These are phyloP conservation scores for Pseudocheirus occidentalis DNA, from an alignment of 2,797 vertebrate genomes.

Conservation along the genomic window DNA sequence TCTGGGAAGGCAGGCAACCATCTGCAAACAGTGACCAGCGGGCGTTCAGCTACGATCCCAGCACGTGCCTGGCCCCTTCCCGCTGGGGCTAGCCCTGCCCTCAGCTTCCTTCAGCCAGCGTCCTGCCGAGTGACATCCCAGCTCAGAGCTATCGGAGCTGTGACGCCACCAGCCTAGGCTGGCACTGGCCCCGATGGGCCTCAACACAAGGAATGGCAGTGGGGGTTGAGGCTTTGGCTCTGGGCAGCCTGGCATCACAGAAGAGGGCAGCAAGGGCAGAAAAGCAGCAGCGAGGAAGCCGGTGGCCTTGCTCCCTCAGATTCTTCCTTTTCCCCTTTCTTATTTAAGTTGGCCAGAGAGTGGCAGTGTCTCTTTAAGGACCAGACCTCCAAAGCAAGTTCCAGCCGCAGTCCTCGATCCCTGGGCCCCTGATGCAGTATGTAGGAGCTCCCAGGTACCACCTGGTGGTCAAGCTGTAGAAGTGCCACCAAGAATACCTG, in stretches of 20 bases:
- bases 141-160: constrained; percentile 32
- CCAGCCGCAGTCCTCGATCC: constrained; percentile 69
- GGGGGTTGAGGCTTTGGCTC: constrained; percentile 2
- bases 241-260: constrained; percentile 22
- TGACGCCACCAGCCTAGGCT: constrained; percentile 61
- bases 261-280: background rate
- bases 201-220: background rate
- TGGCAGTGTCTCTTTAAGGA: constrained; percentile 70
- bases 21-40: background rate
- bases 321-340: background rate
- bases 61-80: background rate
- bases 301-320: background rate
- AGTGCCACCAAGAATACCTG: background rate
- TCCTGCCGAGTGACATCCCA: constrained; percentile 55
- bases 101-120: constrained; percentile 37
- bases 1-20: constrained; percentile 14
- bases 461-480: constrained; percentile 56
- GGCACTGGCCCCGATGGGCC: constrained; percentile 39
- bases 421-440: constrained; percentile 63
- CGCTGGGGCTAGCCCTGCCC: constrained; percentile 4
- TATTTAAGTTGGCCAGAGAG: background rate
- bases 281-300: constrained; percentile 2
- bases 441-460: constrained; percentile 46
- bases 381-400: constrained; percentile 68
- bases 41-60: background rate